A percentile compares a stretch with the other conserved stretches of the same genome.
These are phyloP conservation scores for Bradysia coprophila DNA, from an alignment of 1,140 invertebrate genomes.

Conservation along the genomic window DNA sequence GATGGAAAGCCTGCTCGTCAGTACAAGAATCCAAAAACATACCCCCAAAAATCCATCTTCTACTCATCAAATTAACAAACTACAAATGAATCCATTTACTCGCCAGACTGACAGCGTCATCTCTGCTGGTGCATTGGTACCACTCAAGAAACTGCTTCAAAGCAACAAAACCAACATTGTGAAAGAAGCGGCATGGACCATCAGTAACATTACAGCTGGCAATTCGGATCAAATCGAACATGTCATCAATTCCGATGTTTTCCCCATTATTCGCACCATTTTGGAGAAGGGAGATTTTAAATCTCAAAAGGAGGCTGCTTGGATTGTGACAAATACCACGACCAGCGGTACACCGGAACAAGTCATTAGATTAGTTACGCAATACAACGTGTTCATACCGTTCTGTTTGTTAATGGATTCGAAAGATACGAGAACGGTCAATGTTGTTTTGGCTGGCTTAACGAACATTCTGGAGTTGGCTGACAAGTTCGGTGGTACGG, in stretches of 20 bases:
- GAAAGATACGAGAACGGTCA: conserved; percentile 57
- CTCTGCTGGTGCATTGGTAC: conserved; percentile 50
- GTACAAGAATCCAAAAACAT: no score
- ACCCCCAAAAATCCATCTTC: no score
- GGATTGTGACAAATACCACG: conserved; percentile 95
- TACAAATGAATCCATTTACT: no score
- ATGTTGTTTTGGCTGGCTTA: conserved; percentile 76
- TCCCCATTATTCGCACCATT: conserved; percentile 14
- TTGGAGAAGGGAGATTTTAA: conserved; percentile 77
- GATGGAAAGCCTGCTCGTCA: no score
- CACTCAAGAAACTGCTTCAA: conserved; percentile 50
- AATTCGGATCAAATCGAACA: conserved; percentile 88
- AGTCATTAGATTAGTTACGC: conserved; percentile 58
- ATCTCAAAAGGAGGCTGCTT: conserved; percentile 96
- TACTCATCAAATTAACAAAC: no score
- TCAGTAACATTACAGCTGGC: conserved; percentile 96
- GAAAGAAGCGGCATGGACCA: conserved; percentile 94
- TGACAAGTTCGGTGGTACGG: conserved; percentile 50
- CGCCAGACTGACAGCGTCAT: conserved; percentile 90
- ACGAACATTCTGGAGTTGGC: conserved; percentile 55
- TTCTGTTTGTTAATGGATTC: conserved; percentile 67
- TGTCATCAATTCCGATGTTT: conserved; percentile 64
- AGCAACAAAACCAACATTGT: conserved; percentile 55
- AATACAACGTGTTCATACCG: conserved; percentile 63
- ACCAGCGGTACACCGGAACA: conserved; percentile 84